Percentiles rank a stretch among this genome's conserved stretches.
Evolutionary conservation across 1,140 invertebrate species (phyloP).

Genomic region (Belonocnema kinseyi): DNA sequence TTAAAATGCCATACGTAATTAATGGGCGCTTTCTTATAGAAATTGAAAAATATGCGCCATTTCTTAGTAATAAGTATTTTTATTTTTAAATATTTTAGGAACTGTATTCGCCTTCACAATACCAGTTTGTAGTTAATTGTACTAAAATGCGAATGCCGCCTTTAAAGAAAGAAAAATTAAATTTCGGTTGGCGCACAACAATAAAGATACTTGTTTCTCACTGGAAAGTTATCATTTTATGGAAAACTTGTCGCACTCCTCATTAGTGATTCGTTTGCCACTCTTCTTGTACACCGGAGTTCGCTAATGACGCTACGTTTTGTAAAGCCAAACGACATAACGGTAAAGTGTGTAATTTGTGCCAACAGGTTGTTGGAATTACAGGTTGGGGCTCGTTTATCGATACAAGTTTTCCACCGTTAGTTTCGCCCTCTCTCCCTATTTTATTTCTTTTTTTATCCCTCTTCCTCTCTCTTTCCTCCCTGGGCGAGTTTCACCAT

Average conservation of each 20-base stretch:
- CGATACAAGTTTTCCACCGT: slow-evolving; percentile 26
- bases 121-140: neutral
- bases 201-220: slow-evolving; percentile 5
- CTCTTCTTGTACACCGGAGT: slow-evolving; percentile 11
- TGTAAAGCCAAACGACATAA: slow-evolving; percentile 23
- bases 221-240: neutral
- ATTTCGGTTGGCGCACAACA: neutral
- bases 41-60: too few relatives aligned
- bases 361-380: slow-evolving; percentile 30
- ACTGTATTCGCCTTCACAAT: too few relatives aligned
- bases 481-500: neutral
- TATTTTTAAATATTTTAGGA: too few relatives aligned
- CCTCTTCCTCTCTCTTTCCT: slow-evolving; percentile 1
- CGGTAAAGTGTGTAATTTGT: slow-evolving; percentile 28
- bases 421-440: neutral
- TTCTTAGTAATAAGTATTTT: too few relatives aligned
- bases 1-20: too few relatives aligned
- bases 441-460: neutral
- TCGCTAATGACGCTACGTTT: slow-evolving; percentile 27
- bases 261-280: slow-evolving; percentile 23
- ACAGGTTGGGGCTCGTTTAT: slow-evolving; percentile 23
- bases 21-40: too few relatives aligned
- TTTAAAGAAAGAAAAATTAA: neutral
- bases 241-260: neutral
- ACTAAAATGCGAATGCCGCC: neutral